A percentile compares a stretch with the other conserved stretches of the same genome.
phyloP scores from a whole-genome alignment of 2,797 vertebrate genomes.

The Acropternis orthonyx region DNA sequence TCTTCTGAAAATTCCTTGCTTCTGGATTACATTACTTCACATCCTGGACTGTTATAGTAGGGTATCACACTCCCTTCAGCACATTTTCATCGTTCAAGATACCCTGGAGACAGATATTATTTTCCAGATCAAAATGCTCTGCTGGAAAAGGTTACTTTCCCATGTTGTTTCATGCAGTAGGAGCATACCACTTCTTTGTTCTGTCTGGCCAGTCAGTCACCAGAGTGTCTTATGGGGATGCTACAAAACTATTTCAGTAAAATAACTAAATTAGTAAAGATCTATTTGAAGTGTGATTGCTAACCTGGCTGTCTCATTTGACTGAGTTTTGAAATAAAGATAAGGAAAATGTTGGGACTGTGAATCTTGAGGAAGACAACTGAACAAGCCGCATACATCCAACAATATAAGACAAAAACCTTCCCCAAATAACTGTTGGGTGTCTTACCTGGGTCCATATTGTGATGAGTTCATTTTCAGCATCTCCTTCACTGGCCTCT shows the following conservation, averaged over 20 bases:
- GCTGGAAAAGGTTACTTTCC: neutral
- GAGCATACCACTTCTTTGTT: neutral
- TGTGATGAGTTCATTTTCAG: neutral
- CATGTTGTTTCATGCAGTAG: accelerated
- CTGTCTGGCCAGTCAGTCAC: neutral
- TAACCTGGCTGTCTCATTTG: neutral
- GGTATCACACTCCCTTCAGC: neutral
- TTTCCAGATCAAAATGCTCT: neutral
- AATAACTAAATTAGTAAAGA: neutral
- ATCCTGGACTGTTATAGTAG: neutral
- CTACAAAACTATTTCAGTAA: neutral
- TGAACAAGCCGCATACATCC: neutral
- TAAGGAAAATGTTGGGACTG: neutral
- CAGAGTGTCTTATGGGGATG: neutral
- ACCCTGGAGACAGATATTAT: neutral
- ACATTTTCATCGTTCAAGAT: neutral
- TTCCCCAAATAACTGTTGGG: neutral
- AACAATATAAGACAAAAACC: neutral
- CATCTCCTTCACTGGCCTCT: neutral
- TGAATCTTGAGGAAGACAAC: neutral
- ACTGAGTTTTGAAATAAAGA: neutral
- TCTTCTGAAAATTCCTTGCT: neutral
- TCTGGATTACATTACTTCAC: neutral
- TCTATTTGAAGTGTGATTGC: neutral
- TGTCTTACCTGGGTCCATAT: neutral